Conservation (phyloP, 2,113 vertebrate species). For the Chamaetylas fuelleborni region DNA sequence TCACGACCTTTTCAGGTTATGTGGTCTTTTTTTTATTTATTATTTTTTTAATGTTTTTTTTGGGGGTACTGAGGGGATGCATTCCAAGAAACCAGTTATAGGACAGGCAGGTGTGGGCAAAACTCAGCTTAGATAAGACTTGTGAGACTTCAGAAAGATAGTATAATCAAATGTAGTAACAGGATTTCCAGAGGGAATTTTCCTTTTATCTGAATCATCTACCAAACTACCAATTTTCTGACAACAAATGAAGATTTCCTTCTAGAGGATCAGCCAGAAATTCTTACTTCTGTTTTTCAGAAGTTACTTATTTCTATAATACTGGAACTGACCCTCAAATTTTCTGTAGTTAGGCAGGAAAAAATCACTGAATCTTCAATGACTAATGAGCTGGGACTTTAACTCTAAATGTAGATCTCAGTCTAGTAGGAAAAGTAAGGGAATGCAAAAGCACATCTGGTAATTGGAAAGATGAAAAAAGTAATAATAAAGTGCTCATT, state of each 20-base stretch:
- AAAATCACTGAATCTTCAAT: conserved; percentile 37
- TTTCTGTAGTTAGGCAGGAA: background rate
- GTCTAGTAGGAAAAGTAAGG: conserved; percentile 19
- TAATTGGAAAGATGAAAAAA: conserved; percentile 72
- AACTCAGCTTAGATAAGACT: background rate
- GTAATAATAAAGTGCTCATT: conserved; percentile 70
- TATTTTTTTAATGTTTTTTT: too few relatives aligned
- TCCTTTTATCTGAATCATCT: background rate
- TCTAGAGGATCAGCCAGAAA: background rate
- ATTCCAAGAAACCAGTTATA: background rate
- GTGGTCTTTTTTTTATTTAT: background rate
- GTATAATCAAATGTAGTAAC: background rate
- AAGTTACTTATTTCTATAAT: background rate
- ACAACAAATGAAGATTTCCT: background rate
- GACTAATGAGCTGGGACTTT: conserved; percentile 3
- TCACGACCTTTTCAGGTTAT: background rate
- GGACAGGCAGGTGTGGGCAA: background rate
- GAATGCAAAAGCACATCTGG: conserved; percentile 69
- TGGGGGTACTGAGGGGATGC: rapidly evolving
- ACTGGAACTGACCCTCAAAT: background rate
- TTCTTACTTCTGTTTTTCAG: background rate
- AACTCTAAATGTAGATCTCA: conserved; percentile 36
- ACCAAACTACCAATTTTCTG: background rate
- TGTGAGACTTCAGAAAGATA: background rate
- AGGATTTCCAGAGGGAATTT: background rate